These are phyloP conservation scores for Chondrosia reniformis DNA, from an alignment of 37 sponge, comb jelly and placozoan species.

Conservation along the genomic window DNA sequence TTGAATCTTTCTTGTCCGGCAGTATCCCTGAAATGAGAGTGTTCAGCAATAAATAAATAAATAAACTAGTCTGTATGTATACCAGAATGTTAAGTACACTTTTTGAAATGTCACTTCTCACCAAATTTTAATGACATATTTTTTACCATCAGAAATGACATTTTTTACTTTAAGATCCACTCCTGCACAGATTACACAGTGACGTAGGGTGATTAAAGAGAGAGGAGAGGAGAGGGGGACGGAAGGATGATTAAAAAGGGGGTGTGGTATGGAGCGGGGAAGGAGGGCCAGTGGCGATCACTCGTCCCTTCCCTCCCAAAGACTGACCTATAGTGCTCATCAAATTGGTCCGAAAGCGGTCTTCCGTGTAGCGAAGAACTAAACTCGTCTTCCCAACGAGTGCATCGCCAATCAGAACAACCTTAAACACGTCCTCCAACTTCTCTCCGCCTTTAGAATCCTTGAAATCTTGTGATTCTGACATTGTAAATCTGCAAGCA, in stretches of 20 bases:
- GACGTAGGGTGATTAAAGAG: no score
- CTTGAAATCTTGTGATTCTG: no score
- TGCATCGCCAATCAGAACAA: conserved; percentile 63
- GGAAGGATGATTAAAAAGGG: no score
- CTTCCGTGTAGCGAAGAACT: conserved; percentile 57
- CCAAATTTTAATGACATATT: conserved; percentile 65
- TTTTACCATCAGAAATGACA: neutral
- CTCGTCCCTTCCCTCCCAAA: no score
- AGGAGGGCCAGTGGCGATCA: no score
- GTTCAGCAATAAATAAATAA: neutral
- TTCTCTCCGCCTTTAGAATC: neutral
- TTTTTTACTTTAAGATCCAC: conserved; percentile 67
- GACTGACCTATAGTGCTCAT: conserved; percentile 68
- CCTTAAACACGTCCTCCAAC: conserved; percentile 56
- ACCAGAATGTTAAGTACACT: neutral
- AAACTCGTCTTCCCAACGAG: conserved; percentile 74
- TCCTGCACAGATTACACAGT: conserved; percentile 21
- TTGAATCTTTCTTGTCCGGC: conserved; percentile 84
- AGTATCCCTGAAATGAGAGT: conserved; percentile 36
- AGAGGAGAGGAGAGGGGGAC: no score
- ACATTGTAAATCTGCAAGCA: no score
- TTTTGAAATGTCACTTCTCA: neutral
- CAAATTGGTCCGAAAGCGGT: conserved; percentile 54
- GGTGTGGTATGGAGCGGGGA: no score
- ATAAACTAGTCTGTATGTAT: neutral